Evolutionary conservation across 2,113 vertebrate species (phyloP).

Genomic region (Rhinolophus ferrumequinum): DNA sequence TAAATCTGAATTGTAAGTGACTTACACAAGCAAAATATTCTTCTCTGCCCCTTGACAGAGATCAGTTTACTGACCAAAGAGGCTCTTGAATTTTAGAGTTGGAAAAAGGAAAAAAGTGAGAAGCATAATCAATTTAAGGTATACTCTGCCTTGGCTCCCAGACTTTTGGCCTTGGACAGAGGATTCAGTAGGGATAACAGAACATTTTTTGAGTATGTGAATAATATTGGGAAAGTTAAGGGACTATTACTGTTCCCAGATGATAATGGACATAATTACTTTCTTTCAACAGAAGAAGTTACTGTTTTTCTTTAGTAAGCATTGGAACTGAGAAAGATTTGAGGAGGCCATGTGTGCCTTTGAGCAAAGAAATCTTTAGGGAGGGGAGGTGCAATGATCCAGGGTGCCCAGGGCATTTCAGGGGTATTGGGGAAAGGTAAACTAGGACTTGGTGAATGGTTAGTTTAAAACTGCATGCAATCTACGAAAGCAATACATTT

Average conservation of each 20-base stretch:
- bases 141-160: background rate
- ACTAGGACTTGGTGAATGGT: background rate
- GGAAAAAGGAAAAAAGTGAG: background rate
- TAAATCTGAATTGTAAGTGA: background rate
- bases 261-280: background rate
- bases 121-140: slow-evolving; percentile 11
- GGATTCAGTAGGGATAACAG: background rate
- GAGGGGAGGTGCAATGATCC: background rate
- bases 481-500: background rate
- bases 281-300: slow-evolving; percentile 20
- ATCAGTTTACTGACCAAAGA: background rate
- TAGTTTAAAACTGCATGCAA: background rate
- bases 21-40: background rate
- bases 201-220: slow-evolving; percentile 5
- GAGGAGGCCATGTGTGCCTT: background rate
- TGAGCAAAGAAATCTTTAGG: background rate
- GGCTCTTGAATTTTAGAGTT: background rate
- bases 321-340: background rate
- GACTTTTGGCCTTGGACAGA: background rate
- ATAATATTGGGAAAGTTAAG: background rate
- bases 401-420: background rate
- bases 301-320: background rate
- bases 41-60: background rate
- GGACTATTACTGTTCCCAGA: slow-evolving; percentile 1
- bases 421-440: background rate